Conservation (phyloP, 1,140 invertebrate species). For the Anadara kagoshimensis region DNA sequence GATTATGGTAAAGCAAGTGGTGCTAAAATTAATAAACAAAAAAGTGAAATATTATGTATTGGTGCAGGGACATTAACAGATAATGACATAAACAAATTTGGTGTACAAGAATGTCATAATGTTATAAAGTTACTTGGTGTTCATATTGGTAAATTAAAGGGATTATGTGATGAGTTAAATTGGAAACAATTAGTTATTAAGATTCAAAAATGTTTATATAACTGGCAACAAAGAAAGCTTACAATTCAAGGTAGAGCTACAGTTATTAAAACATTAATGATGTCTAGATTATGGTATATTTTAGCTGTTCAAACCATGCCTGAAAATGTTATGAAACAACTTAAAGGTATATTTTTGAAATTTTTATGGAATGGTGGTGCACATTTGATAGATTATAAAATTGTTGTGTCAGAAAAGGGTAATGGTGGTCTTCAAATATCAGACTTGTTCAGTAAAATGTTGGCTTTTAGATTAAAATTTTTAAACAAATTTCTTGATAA, state of each 20-base stretch:
- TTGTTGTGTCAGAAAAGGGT: not conserved
- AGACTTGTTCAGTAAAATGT: not conserved
- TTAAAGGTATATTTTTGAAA: not conserved
- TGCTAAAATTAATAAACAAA: slow-evolving; percentile 29
- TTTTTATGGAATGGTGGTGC: not conserved
- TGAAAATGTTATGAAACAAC: not conserved
- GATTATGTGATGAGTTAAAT: slow-evolving; percentile 16
- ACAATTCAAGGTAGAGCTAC: slow-evolving; percentile 19
- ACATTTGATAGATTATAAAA: slow-evolving; percentile 6
- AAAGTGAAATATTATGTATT: slow-evolving; percentile 22
- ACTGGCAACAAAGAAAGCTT: slow-evolving; percentile 17
- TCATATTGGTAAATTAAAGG: slow-evolving; percentile 12
- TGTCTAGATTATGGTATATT: slow-evolving; percentile 11
- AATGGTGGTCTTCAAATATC: slow-evolving; percentile 7
- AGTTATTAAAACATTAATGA: slow-evolving; percentile 12
- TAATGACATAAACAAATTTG: too few species aligned
- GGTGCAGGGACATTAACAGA: too few species aligned
- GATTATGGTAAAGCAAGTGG: slow-evolving; percentile 12
- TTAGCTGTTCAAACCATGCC: slow-evolving; percentile 3
- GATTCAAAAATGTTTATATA: slow-evolving; percentile 2
- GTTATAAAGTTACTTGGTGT: slow-evolving; percentile 13
- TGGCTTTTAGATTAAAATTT: slow-evolving; percentile 12
- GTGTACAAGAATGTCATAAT: slow-evolving; percentile 19
- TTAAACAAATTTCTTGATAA: not conserved
- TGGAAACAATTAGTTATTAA: slow-evolving; percentile 15